Percentiles rank a stretch among this genome's conserved stretches.
Conservation (phyloP, 2,888 invertebrate genomes). For the Lomographa bimaculata region DNA sequence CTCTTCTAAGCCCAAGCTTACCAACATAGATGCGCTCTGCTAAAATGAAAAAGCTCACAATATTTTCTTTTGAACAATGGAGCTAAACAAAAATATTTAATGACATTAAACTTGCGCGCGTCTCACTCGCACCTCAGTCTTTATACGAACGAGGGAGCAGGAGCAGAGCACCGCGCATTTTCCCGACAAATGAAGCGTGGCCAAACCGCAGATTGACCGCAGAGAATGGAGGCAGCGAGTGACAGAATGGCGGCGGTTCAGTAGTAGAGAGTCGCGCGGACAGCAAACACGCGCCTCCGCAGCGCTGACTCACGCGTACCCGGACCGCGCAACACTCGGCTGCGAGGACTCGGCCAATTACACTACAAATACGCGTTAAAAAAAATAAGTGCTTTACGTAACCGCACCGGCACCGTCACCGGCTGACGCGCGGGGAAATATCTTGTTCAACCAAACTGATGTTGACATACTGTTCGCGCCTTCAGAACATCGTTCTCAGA, state of each 20-base stretch:
- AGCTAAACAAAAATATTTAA: constrained; percentile 79
- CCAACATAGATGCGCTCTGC: constrained; percentile 47
- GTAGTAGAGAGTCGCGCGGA: constrained; percentile 73
- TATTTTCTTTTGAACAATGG: constrained; percentile 77
- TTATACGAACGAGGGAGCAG: constrained; percentile 47
- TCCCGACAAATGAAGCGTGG: constrained; percentile 84
- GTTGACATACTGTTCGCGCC: constrained; percentile 49
- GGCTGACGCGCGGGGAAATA: constrained; percentile 60
- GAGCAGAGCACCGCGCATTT: constrained; percentile 70
- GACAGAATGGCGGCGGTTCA: constrained; percentile 82
- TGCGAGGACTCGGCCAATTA: constrained; percentile 42
- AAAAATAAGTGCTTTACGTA: constrained; percentile 35
- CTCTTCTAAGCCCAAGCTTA: too few species aligned
- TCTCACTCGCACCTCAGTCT: constrained; percentile 54
- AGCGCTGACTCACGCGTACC: constrained; percentile 41
- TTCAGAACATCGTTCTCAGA: constrained; percentile 13
- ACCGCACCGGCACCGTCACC: constrained; percentile 25
- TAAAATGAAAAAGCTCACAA: constrained; percentile 73
- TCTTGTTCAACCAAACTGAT: constrained; percentile 63
- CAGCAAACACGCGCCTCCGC: constrained; percentile 65
- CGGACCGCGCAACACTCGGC: constrained; percentile 4
- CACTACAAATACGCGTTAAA: constrained; percentile 36
- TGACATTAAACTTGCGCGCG: constrained; percentile 69
- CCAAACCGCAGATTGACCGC: constrained; percentile 84
- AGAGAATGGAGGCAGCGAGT: constrained; percentile 83